Evolutionary conservation across 2,797 vertebrate genomes (phyloP).

Genomic region (Sebastes goodei): DNA sequence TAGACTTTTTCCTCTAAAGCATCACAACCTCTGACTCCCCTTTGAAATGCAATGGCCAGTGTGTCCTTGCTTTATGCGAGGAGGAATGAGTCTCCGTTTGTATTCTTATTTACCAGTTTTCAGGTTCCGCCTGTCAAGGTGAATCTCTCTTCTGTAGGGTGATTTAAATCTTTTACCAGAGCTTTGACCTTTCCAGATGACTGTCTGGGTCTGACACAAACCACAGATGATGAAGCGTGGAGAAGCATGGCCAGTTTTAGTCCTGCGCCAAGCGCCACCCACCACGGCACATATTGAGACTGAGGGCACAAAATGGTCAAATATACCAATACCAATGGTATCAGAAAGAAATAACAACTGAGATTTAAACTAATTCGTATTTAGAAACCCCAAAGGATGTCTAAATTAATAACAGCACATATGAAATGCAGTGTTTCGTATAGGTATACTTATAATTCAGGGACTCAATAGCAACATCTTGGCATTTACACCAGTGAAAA

Average conservation of each 20-base stretch:
- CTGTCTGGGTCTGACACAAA: conserved; percentile 79
- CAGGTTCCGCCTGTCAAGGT: conserved; percentile 80
- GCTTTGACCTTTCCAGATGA: conserved; percentile 83
- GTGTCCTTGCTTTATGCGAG: conserved; percentile 49
- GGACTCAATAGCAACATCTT: neutral
- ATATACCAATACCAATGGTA: neutral
- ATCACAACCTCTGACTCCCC: conserved; percentile 11
- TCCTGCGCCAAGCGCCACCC: conserved; percentile 27
- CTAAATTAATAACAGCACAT: neutral
- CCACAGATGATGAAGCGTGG: conserved; percentile 74
- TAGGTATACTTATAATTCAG: neutral
- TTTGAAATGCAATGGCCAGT: conserved; percentile 43
- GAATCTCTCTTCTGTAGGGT: conserved; percentile 73
- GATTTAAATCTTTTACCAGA: conserved; percentile 82
- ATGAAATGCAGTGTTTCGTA: neutral
- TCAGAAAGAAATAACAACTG: neutral
- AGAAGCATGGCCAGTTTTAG: conserved; percentile 72
- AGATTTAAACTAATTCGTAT: neutral
- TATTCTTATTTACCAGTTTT: conserved; percentile 76
- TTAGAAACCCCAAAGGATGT: neutral
- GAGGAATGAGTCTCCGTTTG: conserved; percentile 61
- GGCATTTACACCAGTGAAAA: neutral
- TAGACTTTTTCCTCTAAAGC: neutral
- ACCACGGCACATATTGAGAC: neutral
- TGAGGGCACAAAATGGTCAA: conserved; percentile 6